Evolutionary conservation across 2,113 vertebrate species (phyloP), one percentile per base, ranked within the genome.

Genomic region (Hypanus sabinus): DNA sequence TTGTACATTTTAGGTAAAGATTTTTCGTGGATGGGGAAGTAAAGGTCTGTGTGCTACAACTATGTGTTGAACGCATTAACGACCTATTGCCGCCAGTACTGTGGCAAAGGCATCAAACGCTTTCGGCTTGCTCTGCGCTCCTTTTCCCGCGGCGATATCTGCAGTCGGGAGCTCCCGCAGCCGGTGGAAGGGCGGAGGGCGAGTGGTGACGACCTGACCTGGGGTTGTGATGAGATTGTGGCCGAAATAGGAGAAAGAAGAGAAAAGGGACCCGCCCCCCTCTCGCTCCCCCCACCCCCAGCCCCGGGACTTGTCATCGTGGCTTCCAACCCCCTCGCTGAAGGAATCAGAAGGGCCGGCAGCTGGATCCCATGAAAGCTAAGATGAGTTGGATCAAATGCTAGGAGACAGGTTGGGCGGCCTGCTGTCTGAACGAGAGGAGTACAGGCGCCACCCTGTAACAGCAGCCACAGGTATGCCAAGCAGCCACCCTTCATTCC

Each of bases 401-500:
- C 95, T 83, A 95, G 95, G 96, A 97, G 96, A 96, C 96, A 95
- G 95, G 96, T 95, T 96, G 96, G 93, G 95, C 94, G 96, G 96
- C 95, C 96, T 96, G 95, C 95, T 97, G 97, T 96, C 96, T 96
- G 96, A 95, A 94, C 94, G 94, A 95, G 96, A 95, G 98, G 97
- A 98, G 96, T 96, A 95, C 95, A 97, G 97, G 98, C 98, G 97
- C 97, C 98, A 98, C 96, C 24, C 0, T 96, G 96, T 97, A 97
- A 98, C 98, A 96, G 96, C 97, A 97, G 97, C 97, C 97, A 97
- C 97, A 98, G 98, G 98, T 98, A 98, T 98, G 97, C 95, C 95
- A 95, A 95, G 96, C 94, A 96, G 97, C 96, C 95, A 96, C 95
- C 95, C 95, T 95, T 96, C 95, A 96, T 97, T 98, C 97, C 96